Conservation (phyloP, 2,888 invertebrate genomes). For the Drosophila merina region DNA sequence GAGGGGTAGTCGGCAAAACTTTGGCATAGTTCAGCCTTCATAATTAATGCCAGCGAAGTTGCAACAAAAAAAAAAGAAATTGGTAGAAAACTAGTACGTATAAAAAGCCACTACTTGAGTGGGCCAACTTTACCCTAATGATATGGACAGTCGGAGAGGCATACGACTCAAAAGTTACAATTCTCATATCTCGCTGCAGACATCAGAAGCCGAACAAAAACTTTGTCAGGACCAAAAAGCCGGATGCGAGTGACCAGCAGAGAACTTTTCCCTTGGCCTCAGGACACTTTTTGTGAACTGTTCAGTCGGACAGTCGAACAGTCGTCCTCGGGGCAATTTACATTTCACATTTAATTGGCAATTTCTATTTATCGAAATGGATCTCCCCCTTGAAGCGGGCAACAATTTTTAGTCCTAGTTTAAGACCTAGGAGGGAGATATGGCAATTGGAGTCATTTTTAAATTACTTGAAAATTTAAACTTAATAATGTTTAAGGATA, state of each 20-base stretch:
- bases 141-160: slow-evolving; percentile 33
- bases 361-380: slow-evolving; percentile 41
- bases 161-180: slow-evolving; percentile 36
- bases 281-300: slow-evolving; percentile 44
- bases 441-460: too few species aligned
- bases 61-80: not conserved
- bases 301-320: slow-evolving; percentile 26
- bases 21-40: slow-evolving; percentile 46
- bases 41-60: slow-evolving; percentile 36
- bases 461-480: too few species aligned
- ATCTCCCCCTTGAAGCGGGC: slow-evolving; percentile 35
- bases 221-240: slow-evolving; percentile 36
- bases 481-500: too few species aligned
- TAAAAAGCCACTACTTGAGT: slow-evolving; percentile 44
- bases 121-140: slow-evolving; percentile 44
- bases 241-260: slow-evolving; percentile 44
- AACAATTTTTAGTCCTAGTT: not conserved
- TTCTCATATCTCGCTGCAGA: slow-evolving; percentile 45
- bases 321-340: slow-evolving; percentile 36
- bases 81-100: slow-evolving; percentile 9
- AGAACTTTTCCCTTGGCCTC: slow-evolving; percentile 51
- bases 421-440: not conserved
- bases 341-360: slow-evolving; percentile 51
- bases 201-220: slow-evolving; percentile 43
- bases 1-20: slow-evolving; percentile 21